Evolutionary conservation across 35 echinoderm and acorn worm species (phyloP), one percentile per base, ranked within the genome.

Genomic region (Diadema setosum): DNA sequence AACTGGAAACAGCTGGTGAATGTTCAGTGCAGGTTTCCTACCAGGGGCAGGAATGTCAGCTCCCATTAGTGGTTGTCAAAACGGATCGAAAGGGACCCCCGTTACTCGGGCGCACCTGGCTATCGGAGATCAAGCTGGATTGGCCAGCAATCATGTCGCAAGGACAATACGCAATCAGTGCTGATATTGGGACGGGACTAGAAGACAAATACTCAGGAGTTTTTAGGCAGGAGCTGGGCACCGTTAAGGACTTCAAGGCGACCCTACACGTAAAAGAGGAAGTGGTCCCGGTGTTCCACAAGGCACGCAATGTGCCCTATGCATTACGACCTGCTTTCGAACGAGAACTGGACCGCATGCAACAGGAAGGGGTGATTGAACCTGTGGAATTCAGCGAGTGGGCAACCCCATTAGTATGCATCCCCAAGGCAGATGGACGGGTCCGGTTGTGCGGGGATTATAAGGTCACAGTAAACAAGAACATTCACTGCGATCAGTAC

Each of bases 401-500:
- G 61, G 76, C 61, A 21, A 36, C 85, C 24, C 86, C 86, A 15
- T 42, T 87, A 23, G 60, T 89, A 42, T 43, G 87, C 15, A 48
- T 89, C 0, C 86, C 85, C 14, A 81, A 87, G n/a, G 82, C 49
- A 0, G 31, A 88, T 82, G 75, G 48, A 0, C 73, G 0, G 45
- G 64, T 93, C 26, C 49, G 85, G 17, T 24, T 93, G 5, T 83
- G 75, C 55, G 85, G 90, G 23, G 83, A 92, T 35, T 87, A 92
- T 65, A 88, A 92, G 30, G 18, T 64, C 27, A 92, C 57, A 5
- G 78, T 93, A 2, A 93, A 88, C 76, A 14, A 34, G 3, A 0
- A 23, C 9, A 69, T 93, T 50, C 55, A 82, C 16, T 25, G 39
- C 44, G 58, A 87, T 26, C 41, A 81, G 32, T 88, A 87, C 78